Base-by-base conservation (phyloP, 2,797 vertebrate genomes). In the Falco columbarius region DNA sequence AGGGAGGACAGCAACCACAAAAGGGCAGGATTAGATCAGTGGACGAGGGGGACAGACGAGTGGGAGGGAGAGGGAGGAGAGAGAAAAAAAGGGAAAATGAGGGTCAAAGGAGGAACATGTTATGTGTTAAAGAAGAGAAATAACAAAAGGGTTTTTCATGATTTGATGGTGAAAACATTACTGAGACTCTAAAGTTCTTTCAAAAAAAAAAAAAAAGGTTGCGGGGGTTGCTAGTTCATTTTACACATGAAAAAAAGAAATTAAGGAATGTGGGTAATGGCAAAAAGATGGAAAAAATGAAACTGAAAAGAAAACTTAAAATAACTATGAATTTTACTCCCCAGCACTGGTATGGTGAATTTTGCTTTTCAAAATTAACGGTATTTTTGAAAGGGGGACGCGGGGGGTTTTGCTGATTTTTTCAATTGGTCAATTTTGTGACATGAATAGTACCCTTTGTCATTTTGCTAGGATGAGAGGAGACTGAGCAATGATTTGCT, bases 51-150 rank as follows among this genome's bases (percentile, higher is more conserved):
- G 82, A 92, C 81, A 95, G 92, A 97, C 96, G 91, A 95, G 92
- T 90, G 95, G 97, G 92, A 76, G 75, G 88, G 81, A 81, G 82
- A 55, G 75, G 81, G 51, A 82, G 81, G 52, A 95, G 91, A 97
- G 96, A 97, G 97, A 96, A 97, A 97, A 98, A 98, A 97, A 96
- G 98, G 98, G 95, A 97, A 98, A 98, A 98, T 98, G 98, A 98
- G 97, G 98, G 97, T 98, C 98, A 98, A 98, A 98, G 98, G 98
- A 98, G 98, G 98, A 98, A 98, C 98, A 98, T 98, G 98, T 98
- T 98, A 98, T 98, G 98, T 98, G 98, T 99, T 99, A 99, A 98
- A 98, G 97, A 98, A 97, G 97, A 98, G 98, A 98, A 98, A 98
- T 98, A 98, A 98, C 98, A 98, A 98, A 98, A 98, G 98, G 98